Evolutionary conservation across 2,888 invertebrate species (phyloP), one percentile per base, ranked within the genome.

Genomic region (Chrysina gloriosa): DNA sequence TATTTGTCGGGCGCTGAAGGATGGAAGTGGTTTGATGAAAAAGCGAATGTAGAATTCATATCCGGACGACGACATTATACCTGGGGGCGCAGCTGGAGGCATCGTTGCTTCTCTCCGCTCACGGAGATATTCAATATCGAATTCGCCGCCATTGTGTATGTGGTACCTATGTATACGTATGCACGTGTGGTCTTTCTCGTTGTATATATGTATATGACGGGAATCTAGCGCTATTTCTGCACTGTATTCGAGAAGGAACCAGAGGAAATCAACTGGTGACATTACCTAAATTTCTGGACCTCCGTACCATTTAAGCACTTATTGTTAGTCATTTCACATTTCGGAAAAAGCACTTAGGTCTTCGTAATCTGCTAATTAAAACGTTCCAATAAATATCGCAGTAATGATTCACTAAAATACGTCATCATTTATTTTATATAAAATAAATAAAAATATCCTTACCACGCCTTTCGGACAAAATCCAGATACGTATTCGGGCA

Each of bases 41-140:
- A 77, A 76, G 75, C 73, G 77, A 78, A 77, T 78, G 77, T 76
- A 70, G 77, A 76, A 77, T 78, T 78, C 78, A 78, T 78, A 78
- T 78, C 78, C 77, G 77, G 76, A 54, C 77, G 76, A 72, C 77
- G 76, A 77, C 77, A 78, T 78, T 78, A 78, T 78, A 78, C 78
- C 78, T 78, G 77, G 74, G 58, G 39, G 77, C 76, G 75, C 78
- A 78, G 77, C 78, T 78, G 78, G 77, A 74, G 71, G 74, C 77
- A 74, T 77, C 77, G 77, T 78, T 78, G 36, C 29, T 19, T 21
- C 5, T 36, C 21, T 23, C 25, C 72, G 72, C 68, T 72, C 74
- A 70, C 72, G 75, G 70, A 73, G 74, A 77, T 77, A 77, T 77
- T 77, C 76, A 77, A 76, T 77, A 77, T 77, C 74, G 70, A 73